phyloP scores from a whole-genome alignment of 2,113 vertebrate genomes.

The Leuciscus idus region DNA sequence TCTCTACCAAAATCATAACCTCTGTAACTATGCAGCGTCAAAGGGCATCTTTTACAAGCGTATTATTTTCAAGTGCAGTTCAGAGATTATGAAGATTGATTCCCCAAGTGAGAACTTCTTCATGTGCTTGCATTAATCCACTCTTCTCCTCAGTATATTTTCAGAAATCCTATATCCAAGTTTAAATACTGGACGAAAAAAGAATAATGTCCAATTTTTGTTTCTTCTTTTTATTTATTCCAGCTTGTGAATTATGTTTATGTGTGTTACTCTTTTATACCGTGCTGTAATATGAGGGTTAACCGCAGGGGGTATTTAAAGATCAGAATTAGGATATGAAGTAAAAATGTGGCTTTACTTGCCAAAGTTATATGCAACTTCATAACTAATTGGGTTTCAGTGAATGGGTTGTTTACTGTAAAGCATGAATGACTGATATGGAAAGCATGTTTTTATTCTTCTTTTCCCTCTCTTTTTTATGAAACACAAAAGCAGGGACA shows the following conservation, averaged over 20 bases:
- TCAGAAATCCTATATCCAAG: constrained; percentile 65
- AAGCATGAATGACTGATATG: constrained; percentile 71
- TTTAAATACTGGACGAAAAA: constrained; percentile 62
- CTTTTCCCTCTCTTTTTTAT: constrained; percentile 47
- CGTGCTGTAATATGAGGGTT: constrained; percentile 68
- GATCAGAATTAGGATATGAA: constrained; percentile 61
- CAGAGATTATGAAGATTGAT: constrained; percentile 1
- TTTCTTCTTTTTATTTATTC: constrained; percentile 57
- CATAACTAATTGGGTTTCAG: constrained; percentile 58
- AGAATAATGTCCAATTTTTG: constrained; percentile 44
- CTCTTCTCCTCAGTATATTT: constrained; percentile 64
- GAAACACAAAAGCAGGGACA: constrained; percentile 3
- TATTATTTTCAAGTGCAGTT: constrained; percentile 10
- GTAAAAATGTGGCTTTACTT: constrained; percentile 65
- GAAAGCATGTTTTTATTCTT: constrained; percentile 74
- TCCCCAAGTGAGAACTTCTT: constrained; percentile 48
- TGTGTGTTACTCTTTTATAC: constrained; percentile 73
- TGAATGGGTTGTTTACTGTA: constrained; percentile 52
- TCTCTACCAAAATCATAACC: neutral
- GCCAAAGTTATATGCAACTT: constrained; percentile 77
- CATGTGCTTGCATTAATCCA: constrained; percentile 62
- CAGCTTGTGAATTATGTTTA: constrained; percentile 67
- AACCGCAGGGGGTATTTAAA: constrained; percentile 47
- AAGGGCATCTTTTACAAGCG: constrained; percentile 2
- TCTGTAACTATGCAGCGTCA: constrained; percentile 21